Evolutionary conservation across 2,113 vertebrate genomes (phyloP).

Genomic region (Syngnathoides biaculeatus): DNA sequence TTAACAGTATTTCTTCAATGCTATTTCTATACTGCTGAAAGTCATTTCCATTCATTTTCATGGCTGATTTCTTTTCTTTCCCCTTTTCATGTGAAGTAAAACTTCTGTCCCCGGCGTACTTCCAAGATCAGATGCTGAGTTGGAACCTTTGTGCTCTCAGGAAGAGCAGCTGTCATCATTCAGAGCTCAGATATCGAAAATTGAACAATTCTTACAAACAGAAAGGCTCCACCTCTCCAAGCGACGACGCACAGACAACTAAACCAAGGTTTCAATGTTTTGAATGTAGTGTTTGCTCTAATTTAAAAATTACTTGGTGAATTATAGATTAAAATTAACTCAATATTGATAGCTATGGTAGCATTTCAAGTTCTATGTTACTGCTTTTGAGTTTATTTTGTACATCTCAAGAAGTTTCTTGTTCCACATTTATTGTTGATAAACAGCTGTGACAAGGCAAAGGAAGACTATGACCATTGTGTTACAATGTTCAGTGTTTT

Average conservation of each 20-base stretch:
- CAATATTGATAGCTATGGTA: background rate
- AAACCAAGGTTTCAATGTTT: constrained; percentile 4
- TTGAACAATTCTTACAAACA: constrained; percentile 58
- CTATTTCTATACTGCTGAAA: background rate
- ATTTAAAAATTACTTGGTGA: background rate
- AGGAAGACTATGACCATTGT: background rate
- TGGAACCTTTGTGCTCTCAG: constrained; percentile 32
- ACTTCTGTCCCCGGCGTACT: constrained; percentile 6
- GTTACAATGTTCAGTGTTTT: background rate
- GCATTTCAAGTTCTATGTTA: background rate
- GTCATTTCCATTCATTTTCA: background rate
- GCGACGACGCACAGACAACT: constrained; percentile 40
- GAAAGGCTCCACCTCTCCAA: constrained; percentile 55
- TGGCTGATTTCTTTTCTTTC: background rate
- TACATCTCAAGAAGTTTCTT: background rate
- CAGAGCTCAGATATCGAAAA: constrained; percentile 64
- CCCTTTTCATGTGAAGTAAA: constrained; percentile 18
- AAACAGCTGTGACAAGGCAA: background rate
- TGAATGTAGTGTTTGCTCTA: background rate
- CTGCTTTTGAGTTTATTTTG: background rate
- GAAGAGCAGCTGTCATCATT: constrained; percentile 52
- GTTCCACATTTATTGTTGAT: background rate
- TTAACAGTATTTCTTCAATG: background rate
- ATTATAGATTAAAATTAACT: background rate
- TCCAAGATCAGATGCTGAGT: constrained; percentile 5